phyloP scores from a whole-genome alignment of 2,113 vertebrate species.

The Himantopus leucocephalus region DNA sequence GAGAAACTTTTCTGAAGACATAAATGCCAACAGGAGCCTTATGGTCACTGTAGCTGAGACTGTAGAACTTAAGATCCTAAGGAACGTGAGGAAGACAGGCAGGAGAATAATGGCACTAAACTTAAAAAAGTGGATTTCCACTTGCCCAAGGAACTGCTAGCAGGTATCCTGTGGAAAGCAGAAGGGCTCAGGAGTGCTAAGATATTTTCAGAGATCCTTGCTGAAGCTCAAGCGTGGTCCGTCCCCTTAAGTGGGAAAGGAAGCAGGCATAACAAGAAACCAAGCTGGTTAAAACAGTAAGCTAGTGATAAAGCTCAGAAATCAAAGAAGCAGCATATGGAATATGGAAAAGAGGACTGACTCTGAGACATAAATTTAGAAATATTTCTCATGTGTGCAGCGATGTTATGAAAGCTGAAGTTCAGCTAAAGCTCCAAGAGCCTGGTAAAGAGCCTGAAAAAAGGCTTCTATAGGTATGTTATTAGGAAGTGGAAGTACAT shows the following conservation, averaged over 20 bases:
- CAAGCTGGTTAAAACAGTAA: neutral
- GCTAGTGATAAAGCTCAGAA: neutral
- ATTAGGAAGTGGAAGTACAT: neutral
- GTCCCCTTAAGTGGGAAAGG: neutral
- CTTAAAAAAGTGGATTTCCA: neutral
- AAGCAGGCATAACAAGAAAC: neutral
- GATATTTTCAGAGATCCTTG: neutral
- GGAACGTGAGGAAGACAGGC: neutral
- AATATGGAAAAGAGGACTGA: neutral
- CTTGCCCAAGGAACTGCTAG: neutral
- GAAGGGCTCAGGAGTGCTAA: neutral
- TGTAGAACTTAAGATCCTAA: neutral
- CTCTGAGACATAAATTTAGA: neutral
- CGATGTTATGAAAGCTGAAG: neutral
- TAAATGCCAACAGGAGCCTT: neutral
- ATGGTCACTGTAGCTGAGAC: neutral
- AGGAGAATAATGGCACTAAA: neutral
- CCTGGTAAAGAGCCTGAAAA: neutral
- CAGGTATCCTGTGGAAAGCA: neutral
- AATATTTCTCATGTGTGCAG: neutral
- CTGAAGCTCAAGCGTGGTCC: neutral
- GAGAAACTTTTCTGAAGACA: accelerated
- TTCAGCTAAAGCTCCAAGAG: neutral
- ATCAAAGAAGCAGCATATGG: neutral
- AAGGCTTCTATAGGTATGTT: neutral